A percentile compares a stretch with the other conserved stretches of the same genome.
These are phyloP conservation scores for Macropodus opercularis DNA, from an alignment of 2,797 vertebrate genomes.

Conservation along the genomic window DNA sequence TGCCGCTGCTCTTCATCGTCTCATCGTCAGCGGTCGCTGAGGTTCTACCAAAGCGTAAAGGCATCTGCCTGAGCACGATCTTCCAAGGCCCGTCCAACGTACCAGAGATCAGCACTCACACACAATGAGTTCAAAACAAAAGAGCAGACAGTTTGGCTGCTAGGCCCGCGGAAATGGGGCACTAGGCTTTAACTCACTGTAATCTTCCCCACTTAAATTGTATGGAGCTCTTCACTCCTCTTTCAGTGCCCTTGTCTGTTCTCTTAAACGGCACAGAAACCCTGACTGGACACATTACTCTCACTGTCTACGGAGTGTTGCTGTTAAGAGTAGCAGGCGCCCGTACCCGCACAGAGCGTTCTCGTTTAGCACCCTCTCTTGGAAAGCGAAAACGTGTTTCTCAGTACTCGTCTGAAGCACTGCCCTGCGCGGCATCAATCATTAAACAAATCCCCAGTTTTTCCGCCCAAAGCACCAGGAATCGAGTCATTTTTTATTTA, in stretches of 20 bases:
- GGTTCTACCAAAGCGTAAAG: slow-evolving; percentile 33
- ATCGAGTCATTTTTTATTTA: slow-evolving; percentile 12
- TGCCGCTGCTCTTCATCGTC: slow-evolving; percentile 24
- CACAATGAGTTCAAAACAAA: slow-evolving; percentile 50
- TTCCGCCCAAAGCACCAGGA: slow-evolving; percentile 9
- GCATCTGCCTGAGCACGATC: slow-evolving; percentile 33
- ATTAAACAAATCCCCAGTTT: slow-evolving; percentile 20
- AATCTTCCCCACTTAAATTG: slow-evolving; percentile 35
- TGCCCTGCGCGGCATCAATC: slow-evolving; percentile 23
- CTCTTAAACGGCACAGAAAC: slow-evolving; percentile 17
- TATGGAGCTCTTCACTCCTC: slow-evolving; percentile 35
- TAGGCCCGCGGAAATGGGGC: slow-evolving; percentile 34
- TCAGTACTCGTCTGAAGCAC: slow-evolving; percentile 3
- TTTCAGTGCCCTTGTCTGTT: slow-evolving; percentile 28
- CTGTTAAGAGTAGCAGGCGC: neutral
- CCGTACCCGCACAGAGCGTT: slow-evolving; percentile 12
- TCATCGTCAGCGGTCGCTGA: slow-evolving; percentile 35
- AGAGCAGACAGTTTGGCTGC: slow-evolving; percentile 41
- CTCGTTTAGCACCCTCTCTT: slow-evolving; percentile 6
- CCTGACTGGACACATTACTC: slow-evolving; percentile 7
- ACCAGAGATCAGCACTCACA: slow-evolving; percentile 17
- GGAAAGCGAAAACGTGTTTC: slow-evolving; percentile 15
- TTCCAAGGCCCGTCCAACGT: slow-evolving; percentile 18
- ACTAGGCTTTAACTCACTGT: slow-evolving; percentile 34
- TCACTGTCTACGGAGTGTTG: slow-evolving; percentile 13